Conservation (phyloP, 2,113 vertebrate species). For the Arvicanthis niloticus region DNA sequence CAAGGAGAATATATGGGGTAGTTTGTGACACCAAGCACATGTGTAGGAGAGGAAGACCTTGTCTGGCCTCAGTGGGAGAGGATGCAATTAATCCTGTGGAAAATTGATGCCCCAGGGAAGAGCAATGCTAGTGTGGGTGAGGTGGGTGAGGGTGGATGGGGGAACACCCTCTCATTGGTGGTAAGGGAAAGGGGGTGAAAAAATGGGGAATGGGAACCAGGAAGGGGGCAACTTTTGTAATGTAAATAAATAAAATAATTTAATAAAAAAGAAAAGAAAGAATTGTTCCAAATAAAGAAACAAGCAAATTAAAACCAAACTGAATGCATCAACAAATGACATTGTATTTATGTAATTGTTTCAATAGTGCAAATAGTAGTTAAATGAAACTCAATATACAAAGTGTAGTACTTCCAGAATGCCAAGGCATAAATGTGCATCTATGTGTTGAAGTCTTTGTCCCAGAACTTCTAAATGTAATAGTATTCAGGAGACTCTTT, state of each 20-base stretch:
- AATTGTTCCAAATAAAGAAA: neutral
- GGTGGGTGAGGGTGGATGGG: no score
- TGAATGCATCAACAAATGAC: neutral
- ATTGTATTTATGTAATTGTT: neutral
- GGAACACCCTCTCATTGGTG: no score
- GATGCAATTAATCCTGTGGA: no score
- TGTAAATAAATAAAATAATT: no score
- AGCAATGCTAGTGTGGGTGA: no score
- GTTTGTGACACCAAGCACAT: no score
- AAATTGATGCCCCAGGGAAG: no score
- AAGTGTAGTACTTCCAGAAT: neutral
- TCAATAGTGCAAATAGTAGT: neutral
- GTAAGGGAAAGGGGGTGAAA: rapidly evolving
- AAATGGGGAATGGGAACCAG: no score
- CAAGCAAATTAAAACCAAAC: neutral
- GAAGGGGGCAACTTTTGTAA: no score
- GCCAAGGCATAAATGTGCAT: neutral
- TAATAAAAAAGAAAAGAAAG: neutral
- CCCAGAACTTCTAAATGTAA: neutral
- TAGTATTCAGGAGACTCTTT: neutral
- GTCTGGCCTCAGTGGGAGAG: no score
- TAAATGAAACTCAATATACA: neutral
- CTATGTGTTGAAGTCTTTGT: neutral
- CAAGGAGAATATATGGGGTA: no score
- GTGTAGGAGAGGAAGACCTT: no score